Evolutionary conservation across 2,113 vertebrate genomes (phyloP).

Genomic region (Callocephalon fimbriatum): DNA sequence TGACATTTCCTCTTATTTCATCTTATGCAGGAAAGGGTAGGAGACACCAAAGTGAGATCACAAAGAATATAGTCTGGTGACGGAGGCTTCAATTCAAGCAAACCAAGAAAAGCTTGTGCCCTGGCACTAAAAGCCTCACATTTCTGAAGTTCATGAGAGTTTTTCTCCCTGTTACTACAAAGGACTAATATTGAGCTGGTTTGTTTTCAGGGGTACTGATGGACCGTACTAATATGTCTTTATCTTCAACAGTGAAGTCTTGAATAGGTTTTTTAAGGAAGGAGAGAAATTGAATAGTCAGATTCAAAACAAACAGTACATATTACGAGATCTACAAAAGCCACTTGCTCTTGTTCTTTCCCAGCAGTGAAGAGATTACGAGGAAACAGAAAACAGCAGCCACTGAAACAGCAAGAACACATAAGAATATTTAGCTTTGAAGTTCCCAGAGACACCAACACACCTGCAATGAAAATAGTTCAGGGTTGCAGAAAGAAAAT

Average conservation of each 20-base stretch:
- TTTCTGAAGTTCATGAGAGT: neutral
- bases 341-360: conserved; percentile 6
- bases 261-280: neutral
- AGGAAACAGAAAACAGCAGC: conserved; percentile 26
- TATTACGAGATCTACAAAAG: neutral
- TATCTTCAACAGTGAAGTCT: neutral
- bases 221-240: neutral
- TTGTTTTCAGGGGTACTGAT: neutral
- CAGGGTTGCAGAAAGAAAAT: neutral
- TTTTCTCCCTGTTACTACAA: neutral
- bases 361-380: neutral
- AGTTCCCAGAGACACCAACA: conserved; percentile 37
- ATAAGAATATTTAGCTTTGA: conserved; percentile 29
- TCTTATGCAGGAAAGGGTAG: neutral
- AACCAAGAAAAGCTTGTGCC: neutral
- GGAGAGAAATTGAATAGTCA: neutral
- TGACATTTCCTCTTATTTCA: neutral
- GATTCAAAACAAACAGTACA: neutral
- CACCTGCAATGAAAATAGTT: conserved; percentile 29
- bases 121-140: neutral
- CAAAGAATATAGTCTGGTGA: neutral
- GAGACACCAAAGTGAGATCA: neutral
- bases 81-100: neutral
- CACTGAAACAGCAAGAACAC: neutral
- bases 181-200: neutral